Evolutionary conservation across 1,140 invertebrate species (phyloP), one percentile per base, ranked within the genome.

Genomic region (Littorina saxatilis): DNA sequence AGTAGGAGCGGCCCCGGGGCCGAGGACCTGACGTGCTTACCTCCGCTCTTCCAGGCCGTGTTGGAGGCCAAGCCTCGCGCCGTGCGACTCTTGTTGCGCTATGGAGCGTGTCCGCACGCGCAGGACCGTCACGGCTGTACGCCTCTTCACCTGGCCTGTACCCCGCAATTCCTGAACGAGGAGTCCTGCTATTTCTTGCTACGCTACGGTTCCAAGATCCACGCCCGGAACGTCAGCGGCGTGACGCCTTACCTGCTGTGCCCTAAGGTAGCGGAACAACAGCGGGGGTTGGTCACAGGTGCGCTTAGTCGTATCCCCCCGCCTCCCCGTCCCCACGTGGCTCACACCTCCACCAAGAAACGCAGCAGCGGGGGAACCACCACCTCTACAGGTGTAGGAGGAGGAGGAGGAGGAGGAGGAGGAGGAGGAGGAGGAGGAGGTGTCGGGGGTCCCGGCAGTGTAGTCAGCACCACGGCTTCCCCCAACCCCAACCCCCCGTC

Each of bases 31-130:
- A 93, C 94, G 87, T 92, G 92, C 0, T 88, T 94, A 13, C 94
- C 94, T 0, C 93, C 94, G 20, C 84, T 94, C 5, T 94, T 93
- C 84, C 87, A 94, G 17, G 94, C 94, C 0, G 93, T 94, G 0
- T 93, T 93, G 17, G 87, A 93, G 15, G 93, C 93, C 11, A 93
- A 94, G 80, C 88, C 93, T 7, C 92, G 91, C 23, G 91, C 94
- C 17, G 92, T 94, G 2, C 91, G 93, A n/a, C 86, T 94, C 2
- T 91, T 95, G 11, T 91, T 94, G 23, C 93, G 94, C 80, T 93
- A 93, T 83, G 94, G 94, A 15, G 94, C 94, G 0, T 85, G 90
- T 27, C 91, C 93, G 23, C 93, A 93, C 78, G 88, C 92, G 52
- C 81, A 83, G 39, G 94, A 95, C 83, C 83, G 84, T 9, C 87